A percentile compares a stretch with the other conserved stretches of the same genome.
Conservation (phyloP, 2,797 vertebrate species). For the Melanotaenia nigrans region DNA sequence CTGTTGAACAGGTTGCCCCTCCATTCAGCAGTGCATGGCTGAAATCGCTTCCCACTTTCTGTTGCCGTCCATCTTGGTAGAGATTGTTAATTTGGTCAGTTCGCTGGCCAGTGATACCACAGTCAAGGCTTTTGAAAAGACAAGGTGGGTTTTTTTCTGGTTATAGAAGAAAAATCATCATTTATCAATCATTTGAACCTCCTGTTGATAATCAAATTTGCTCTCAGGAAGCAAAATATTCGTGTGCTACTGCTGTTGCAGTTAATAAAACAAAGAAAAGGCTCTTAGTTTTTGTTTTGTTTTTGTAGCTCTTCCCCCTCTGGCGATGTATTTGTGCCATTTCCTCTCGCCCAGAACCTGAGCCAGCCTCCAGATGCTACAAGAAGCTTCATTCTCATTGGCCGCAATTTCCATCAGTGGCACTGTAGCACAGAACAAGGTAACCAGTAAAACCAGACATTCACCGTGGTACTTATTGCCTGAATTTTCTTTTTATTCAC, state of each 20-base stretch:
- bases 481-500: background rate
- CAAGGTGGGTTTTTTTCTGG: conserved; percentile 77
- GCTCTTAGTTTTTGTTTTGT: too few relatives aligned
- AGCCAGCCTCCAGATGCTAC: conserved; percentile 79
- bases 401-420: conserved; percentile 96
- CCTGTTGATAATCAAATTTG: background rate
- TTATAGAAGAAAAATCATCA: background rate
- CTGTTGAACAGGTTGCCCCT: conserved; percentile 85
- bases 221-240: background rate
- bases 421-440: conserved; percentile 93
- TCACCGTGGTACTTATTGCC: background rate
- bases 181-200: background rate
- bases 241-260: background rate
- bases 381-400: conserved; percentile 89
- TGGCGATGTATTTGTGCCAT: conserved; percentile 82
- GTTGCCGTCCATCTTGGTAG: conserved; percentile 89
- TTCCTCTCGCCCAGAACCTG: conserved; percentile 78
- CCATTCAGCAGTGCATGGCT: conserved; percentile 88
- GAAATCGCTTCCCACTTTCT: conserved; percentile 93
- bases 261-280: too few relatives aligned
- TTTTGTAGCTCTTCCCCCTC: conserved; percentile 73
- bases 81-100: conserved; percentile 88
- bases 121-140: conserved; percentile 92
- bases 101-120: conserved; percentile 90
- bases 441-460: conserved; percentile 53